Conservation (phyloP, 2,797 vertebrate genomes). For the Spinibarbus caldwelli region DNA sequence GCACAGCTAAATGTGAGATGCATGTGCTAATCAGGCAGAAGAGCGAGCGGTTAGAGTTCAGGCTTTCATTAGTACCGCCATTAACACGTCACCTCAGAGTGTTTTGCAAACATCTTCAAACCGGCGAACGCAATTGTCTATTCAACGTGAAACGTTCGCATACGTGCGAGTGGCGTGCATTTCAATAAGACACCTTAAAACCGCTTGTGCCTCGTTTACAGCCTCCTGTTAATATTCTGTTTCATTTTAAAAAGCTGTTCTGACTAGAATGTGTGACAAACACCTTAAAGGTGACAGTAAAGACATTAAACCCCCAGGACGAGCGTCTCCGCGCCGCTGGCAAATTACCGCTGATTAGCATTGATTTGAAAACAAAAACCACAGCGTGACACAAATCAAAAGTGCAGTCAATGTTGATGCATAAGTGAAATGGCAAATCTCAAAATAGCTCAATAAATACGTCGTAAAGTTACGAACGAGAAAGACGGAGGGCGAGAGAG, state of each 20-base stretch:
- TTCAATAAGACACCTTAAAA: slow-evolving; percentile 33
- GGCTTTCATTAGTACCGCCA: slow-evolving; percentile 55
- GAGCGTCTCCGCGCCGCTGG: slow-evolving; percentile 53
- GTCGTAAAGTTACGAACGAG: slow-evolving; percentile 62
- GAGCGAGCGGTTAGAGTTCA: slow-evolving; percentile 26
- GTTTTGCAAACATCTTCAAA: slow-evolving; percentile 43
- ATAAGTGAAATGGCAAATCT: slow-evolving; percentile 61
- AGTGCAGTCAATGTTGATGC: slow-evolving; percentile 64
- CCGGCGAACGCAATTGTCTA: background rate
- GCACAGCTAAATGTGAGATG: slow-evolving; percentile 25
- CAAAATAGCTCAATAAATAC: slow-evolving; percentile 75
- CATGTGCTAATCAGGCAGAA: slow-evolving; percentile 40
- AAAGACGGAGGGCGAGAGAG: slow-evolving; percentile 46
- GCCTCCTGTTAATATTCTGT: slow-evolving; percentile 13
- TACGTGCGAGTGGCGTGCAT: slow-evolving; percentile 8
- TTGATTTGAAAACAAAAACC: slow-evolving; percentile 70
- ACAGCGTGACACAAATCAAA: slow-evolving; percentile 64
- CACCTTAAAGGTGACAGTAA: slow-evolving; percentile 51
- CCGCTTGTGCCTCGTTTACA: background rate
- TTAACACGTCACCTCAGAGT: slow-evolving; percentile 52
- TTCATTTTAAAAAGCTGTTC: slow-evolving; percentile 27
- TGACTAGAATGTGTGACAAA: slow-evolving; percentile 25
- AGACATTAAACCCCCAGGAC: slow-evolving; percentile 50
- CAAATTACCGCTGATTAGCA: slow-evolving; percentile 70
- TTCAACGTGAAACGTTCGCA: background rate